These are phyloP conservation scores for Apocrypta bakeri DNA, from an alignment of 1,140 invertebrate genomes.

Conservation along the genomic window DNA sequence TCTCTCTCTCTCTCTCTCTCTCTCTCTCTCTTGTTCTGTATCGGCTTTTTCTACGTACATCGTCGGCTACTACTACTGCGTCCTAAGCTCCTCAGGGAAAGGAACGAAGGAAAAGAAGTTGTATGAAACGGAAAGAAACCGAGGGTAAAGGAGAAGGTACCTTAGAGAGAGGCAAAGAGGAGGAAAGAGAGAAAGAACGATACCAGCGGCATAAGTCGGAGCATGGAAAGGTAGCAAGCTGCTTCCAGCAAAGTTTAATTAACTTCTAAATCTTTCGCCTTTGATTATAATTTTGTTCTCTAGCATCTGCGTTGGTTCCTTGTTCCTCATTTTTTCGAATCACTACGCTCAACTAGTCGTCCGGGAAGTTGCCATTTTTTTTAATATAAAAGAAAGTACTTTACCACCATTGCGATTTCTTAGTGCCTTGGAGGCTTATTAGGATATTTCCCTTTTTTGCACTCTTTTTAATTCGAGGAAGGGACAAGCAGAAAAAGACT, in stretches of 20 bases:
- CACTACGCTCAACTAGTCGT: not conserved
- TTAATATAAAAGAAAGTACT: not conserved
- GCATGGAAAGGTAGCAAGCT: slow-evolving; percentile 10
- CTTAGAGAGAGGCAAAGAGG: not conserved
- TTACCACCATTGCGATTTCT: not conserved
- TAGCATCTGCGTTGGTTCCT: not conserved
- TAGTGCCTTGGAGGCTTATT: not conserved
- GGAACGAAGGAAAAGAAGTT: not conserved
- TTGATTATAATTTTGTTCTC: slow-evolving; percentile 49
- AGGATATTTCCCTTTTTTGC: not conserved
- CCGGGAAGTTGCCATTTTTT: not conserved
- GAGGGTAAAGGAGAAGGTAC: not conserved
- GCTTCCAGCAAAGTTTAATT: slow-evolving; percentile 46
- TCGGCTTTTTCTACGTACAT: slow-evolving; percentile 6
- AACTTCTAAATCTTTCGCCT: slow-evolving; percentile 49
- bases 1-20: no score
- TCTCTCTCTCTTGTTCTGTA: no score
- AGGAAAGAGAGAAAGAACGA: not conserved
- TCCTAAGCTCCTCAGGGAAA: slow-evolving; percentile 18
- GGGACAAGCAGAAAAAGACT: not conserved
- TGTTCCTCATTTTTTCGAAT: not conserved
- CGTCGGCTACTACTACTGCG: not conserved
- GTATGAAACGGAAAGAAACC: not conserved
- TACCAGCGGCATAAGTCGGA: slow-evolving; percentile 3
- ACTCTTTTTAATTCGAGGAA: not conserved